Base-by-base conservation (phyloP, 2,113 vertebrate genomes). In the Eclectus roratus region DNA sequence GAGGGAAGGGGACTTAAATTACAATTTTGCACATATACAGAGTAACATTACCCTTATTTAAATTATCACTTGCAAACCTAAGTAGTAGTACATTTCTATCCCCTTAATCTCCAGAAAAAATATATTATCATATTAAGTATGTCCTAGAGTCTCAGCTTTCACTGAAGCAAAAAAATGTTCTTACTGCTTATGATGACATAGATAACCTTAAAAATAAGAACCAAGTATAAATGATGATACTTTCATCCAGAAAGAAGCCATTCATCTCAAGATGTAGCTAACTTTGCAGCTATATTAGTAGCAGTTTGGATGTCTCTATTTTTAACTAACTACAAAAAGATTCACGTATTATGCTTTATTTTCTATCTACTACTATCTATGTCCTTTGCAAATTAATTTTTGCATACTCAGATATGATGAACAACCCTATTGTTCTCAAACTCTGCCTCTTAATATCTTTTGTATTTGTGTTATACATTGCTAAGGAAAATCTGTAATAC, bases 121-220 rank as follows among this genome's bases (percentile, higher is more conserved):
- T 64, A 49, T 20, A n/a, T 53, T 46, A 33, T 44, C 0, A 0
- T 41, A 46, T 43, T 71, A 88, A 82, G 12, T 55, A 25, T 68
- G 2, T 66, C 46, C 46, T 91, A 83, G 58, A 86, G 17, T 61
- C 25, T 83, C 44, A 61, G 13, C 21, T 92, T 88, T 86, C 46
- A 43, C 16, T 35, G 29, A 78, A 80, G 39, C 5, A 91, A 88
- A 91, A 93, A 65, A 87, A 58, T 44, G 28, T 73, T 91, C 46
- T 77, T 91, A 17, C 21, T 66, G 33, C 20, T 80, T 82, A 43
- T 69, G 58, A 69, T 88, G 60, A 46, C 61, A 66, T 17, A 83
- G 74, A 88, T 80, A 91, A 89, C 37, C 68, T 77, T 89, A 88
- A 89, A 94, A 93, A 80, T 83, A 79, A 63, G 29, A 88, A 49